Evolutionary conservation across 2,888 invertebrate genomes (phyloP).

Genomic region (Oscheius myriophilus): DNA sequence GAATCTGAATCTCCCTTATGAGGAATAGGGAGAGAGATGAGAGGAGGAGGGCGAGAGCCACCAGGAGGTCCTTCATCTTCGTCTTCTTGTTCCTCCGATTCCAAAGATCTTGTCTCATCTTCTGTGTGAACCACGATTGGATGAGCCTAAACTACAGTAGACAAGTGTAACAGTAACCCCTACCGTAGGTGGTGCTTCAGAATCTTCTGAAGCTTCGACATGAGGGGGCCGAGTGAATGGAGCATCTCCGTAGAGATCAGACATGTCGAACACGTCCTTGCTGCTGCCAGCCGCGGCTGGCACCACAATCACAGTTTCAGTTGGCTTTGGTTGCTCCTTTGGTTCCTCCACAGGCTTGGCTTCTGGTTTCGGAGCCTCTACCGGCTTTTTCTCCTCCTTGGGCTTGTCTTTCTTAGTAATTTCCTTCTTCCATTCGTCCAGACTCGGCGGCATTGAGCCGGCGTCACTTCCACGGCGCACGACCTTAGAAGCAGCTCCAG

Average conservation of each 20-base stretch:
- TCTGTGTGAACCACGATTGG: not conserved
- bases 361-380: not conserved
- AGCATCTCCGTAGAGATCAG: slow-evolving; percentile 11
- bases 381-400: slow-evolving; percentile 1
- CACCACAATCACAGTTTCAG: not conserved
- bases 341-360: not conserved
- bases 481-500: slow-evolving; percentile 1
- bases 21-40: not conserved
- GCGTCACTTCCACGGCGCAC: slow-evolving; percentile 21
- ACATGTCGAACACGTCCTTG: slow-evolving; percentile 14
- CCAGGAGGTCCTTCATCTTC: slow-evolving; percentile 23
- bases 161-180: no score
- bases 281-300: not conserved
- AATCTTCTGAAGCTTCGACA: not conserved
- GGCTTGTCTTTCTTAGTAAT: not conserved
- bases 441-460: not conserved
- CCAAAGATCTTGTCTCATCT: slow-evolving; percentile 5
- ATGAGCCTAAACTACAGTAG: not conserved
- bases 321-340: no score
- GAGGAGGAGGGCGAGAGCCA: slow-evolving; percentile 2
- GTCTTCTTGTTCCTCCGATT: slow-evolving; percentile 16
- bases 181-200: not conserved
- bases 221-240: not conserved
- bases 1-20: not conserved
- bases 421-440: slow-evolving; percentile 18